Evolutionary conservation across 2,888 invertebrate genomes (phyloP).

Genomic region (Plagodis pulveraria): DNA sequence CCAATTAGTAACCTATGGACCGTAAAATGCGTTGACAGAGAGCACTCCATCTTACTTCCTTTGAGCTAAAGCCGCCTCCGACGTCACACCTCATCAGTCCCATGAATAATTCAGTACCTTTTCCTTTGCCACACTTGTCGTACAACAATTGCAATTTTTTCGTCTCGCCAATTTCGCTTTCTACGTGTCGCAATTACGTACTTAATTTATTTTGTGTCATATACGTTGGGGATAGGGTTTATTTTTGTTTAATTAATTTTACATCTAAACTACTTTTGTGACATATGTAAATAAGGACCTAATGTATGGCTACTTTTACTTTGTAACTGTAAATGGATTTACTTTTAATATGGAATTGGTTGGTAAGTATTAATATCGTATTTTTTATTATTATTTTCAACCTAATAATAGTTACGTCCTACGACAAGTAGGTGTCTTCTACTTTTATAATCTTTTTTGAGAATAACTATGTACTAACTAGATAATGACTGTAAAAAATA

Average conservation of each 20-base stretch:
- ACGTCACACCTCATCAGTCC: constrained; percentile 9
- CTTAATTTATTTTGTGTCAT: constrained; percentile 7
- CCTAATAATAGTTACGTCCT: too few species aligned
- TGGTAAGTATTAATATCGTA: too few species aligned
- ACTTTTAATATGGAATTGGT: too few species aligned
- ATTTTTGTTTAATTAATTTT: not conserved
- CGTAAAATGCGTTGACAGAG: not conserved
- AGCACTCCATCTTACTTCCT: not conserved
- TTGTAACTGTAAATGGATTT: not conserved
- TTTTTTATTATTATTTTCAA: too few species aligned
- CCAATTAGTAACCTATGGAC: too few species aligned
- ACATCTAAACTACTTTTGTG: not conserved
- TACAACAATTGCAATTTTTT: constrained; percentile 22
- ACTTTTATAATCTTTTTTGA: too few species aligned
- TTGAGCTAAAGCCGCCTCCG: not conserved
- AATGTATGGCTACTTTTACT: constrained; percentile 10
- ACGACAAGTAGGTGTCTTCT: too few species aligned
- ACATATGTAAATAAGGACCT: not conserved
- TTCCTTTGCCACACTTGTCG: constrained; percentile 4
- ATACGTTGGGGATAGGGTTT: not conserved
- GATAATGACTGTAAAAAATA: too few species aligned
- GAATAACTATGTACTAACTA: too few species aligned
- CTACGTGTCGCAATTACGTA: constrained; percentile 1
- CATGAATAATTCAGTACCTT: constrained; percentile 21
- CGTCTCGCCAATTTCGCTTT: constrained; percentile 23